Percentiles rank a stretch among this genome's conserved stretches.
Conservation (phyloP, 1,140 invertebrate genomes). For the Drosophila rhopaloa region DNA sequence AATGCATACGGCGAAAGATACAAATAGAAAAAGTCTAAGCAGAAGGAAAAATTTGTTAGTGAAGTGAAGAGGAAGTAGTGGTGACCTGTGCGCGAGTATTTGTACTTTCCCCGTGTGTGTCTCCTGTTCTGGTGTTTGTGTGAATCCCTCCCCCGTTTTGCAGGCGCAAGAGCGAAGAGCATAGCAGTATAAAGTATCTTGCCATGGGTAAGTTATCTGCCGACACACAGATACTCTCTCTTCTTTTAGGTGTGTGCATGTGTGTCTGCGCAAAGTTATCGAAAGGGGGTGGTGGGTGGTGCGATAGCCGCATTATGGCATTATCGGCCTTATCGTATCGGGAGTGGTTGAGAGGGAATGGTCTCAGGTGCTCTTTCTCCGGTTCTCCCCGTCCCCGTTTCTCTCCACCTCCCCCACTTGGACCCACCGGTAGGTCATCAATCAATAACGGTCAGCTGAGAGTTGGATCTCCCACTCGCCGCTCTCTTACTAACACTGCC, state of each 20-base stretch:
- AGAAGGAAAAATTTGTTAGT: slow-evolving; percentile 75
- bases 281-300: slow-evolving; percentile 67
- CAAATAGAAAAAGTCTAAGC: slow-evolving; percentile 77
- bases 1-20: slow-evolving; percentile 75
- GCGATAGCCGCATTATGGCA: slow-evolving; percentile 55
- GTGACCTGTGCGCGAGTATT: slow-evolving; percentile 78
- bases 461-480: slow-evolving; percentile 15
- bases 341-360: slow-evolving; percentile 39
- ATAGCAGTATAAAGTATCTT: slow-evolving; percentile 72
- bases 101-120: slow-evolving; percentile 69
- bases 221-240: slow-evolving; percentile 60
- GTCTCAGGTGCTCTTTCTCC: slow-evolving; percentile 23
- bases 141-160: slow-evolving; percentile 75
- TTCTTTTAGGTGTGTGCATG: slow-evolving; percentile 31
- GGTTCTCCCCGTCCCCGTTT: slow-evolving; percentile 12
- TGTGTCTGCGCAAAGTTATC: slow-evolving; percentile 73
- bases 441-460: slow-evolving; percentile 74
- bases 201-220: slow-evolving; percentile 76
- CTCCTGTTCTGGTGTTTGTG: slow-evolving; percentile 46
- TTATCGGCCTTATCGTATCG: slow-evolving; percentile 67
- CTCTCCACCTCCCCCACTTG: slow-evolving; percentile 3
- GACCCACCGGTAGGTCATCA: slow-evolving; percentile 26
- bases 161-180: slow-evolving; percentile 75
- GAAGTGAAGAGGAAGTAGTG: slow-evolving; percentile 76
- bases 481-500: slow-evolving; percentile 30